phyloP scores from a whole-genome alignment of 2,113 vertebrate species.

The Gyps fulvus region DNA sequence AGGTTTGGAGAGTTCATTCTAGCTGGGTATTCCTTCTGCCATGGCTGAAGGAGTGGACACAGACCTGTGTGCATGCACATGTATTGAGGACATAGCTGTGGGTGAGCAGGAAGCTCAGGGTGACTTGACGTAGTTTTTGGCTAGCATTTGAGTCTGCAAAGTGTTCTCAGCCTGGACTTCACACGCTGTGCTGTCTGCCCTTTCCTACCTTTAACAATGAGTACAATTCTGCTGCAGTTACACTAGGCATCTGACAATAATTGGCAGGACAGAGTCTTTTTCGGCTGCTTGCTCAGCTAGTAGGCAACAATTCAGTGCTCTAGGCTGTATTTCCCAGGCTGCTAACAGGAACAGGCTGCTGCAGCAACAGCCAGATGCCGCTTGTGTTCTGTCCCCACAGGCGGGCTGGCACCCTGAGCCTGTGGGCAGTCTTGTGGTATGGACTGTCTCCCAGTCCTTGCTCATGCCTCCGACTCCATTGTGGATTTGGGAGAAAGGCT shows the following conservation, averaged over 20 bases:
- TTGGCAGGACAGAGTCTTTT: background rate
- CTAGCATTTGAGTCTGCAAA: background rate
- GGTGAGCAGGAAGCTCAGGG: background rate
- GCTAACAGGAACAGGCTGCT: background rate
- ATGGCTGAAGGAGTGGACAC: background rate
- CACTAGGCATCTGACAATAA: background rate
- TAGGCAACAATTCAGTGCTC: background rate
- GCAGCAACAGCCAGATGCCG: background rate
- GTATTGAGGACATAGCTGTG: background rate
- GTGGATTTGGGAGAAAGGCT: background rate
- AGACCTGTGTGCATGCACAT: fast-evolving
- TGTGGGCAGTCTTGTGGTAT: background rate
- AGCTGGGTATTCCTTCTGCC: background rate
- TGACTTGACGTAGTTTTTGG: background rate
- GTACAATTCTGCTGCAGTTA: background rate
- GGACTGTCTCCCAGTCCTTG: background rate
- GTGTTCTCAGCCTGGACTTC: background rate
- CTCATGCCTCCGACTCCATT: background rate
- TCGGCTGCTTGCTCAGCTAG: background rate
- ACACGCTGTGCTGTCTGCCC: background rate
- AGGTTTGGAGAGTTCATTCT: background rate
- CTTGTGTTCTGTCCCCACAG: background rate
- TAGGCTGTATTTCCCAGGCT: background rate
- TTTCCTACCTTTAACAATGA: background rate
- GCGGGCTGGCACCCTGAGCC: background rate